These are phyloP conservation scores for Noctilio leporinus DNA, from an alignment of 2,113 vertebrate genomes.

Conservation along the genomic window DNA sequence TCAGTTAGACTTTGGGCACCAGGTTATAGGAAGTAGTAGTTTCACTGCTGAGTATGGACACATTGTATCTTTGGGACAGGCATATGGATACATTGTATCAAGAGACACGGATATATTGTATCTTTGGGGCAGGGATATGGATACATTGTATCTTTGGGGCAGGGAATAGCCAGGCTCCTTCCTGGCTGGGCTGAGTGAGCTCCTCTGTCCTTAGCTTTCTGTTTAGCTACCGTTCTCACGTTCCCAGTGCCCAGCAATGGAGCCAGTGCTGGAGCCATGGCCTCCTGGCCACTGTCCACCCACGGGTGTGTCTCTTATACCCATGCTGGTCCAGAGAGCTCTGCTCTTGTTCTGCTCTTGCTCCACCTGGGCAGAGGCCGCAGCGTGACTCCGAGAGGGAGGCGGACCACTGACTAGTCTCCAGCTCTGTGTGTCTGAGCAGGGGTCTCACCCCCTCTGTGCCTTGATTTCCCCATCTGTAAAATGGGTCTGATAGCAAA, in stretches of 20 bases:
- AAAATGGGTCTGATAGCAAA: neutral
- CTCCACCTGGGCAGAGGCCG: too few relatives aligned
- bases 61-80: too few relatives aligned
- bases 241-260: neutral
- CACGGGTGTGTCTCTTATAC: neutral
- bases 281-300: neutral
- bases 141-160: neutral
- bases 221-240: too few relatives aligned
- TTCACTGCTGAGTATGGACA: too few relatives aligned
- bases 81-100: too few relatives aligned
- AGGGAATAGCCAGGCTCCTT: fast-evolving
- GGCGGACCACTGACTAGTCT: too few relatives aligned
- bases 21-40: neutral
- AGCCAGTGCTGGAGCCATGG: neutral
- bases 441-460: neutral
- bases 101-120: too few relatives aligned
- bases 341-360: too few relatives aligned
- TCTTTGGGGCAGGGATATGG: too few relatives aligned
- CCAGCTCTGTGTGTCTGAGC: neutral
- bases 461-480: neutral
- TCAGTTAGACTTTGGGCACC: too few relatives aligned
- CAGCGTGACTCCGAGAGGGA: too few relatives aligned
- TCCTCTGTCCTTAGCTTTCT: fast-evolving
- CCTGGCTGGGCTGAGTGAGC: neutral
- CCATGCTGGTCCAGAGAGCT: too few relatives aligned